Conservation (phyloP, 2,797 vertebrate genomes). For the Myotis vivesi region DNA sequence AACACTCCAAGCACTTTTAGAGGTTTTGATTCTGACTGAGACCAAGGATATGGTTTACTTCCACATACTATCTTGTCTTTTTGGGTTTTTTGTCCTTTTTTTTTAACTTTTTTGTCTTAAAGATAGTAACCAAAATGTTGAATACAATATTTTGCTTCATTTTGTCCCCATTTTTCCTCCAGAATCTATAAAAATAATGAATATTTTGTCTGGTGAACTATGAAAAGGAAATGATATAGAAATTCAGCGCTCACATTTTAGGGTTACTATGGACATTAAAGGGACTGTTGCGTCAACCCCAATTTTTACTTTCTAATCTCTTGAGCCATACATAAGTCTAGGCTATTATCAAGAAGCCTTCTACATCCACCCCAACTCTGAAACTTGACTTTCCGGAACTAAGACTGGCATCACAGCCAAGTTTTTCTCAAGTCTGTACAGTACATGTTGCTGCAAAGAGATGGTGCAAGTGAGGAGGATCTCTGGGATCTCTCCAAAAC, state of each 20-base stretch:
- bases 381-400: conserved; percentile 68
- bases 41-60: conserved; percentile 31
- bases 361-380: conserved; percentile 13
- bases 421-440: conserved; percentile 10
- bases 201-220: conserved; percentile 16
- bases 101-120: neutral
- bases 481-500: conserved; percentile 50
- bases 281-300: neutral
- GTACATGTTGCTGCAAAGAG: conserved; percentile 43
- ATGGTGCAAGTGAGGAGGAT: neutral
- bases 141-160: neutral
- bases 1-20: conserved; percentile 6
- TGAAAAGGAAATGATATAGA: neutral
- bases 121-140: conserved; percentile 21
- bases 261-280: neutral
- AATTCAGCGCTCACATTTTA: conserved; percentile 30
- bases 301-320: conserved; percentile 55
- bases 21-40: neutral
- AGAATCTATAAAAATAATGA: neutral
- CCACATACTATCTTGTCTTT: neutral
- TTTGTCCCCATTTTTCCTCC: neutral
- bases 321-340: conserved; percentile 10
- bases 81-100: neutral
- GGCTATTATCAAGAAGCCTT: conserved; percentile 50
- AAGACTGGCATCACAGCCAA: neutral